Base-by-base conservation (phyloP, 2,113 vertebrate species). In the Larimichthys crocea region DNA sequence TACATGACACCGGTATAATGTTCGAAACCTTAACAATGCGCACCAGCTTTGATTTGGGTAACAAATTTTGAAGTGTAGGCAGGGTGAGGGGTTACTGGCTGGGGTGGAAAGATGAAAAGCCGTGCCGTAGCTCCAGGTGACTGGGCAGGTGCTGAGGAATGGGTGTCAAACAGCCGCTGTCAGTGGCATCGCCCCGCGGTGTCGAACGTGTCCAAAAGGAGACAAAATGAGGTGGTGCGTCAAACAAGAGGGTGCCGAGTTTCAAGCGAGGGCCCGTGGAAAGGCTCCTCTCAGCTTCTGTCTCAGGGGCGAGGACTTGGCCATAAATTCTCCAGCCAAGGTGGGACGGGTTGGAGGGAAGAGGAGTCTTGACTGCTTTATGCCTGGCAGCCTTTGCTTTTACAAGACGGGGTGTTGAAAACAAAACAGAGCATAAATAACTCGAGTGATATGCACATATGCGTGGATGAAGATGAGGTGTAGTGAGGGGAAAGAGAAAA, bases 1-100 rank as follows among this genome's bases (percentile, higher is more conserved):
- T 91, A 86, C 90, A 83, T 93, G 91, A 93, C 93, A 92, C 81
- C 0, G 89, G 92, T 92, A 70, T 94, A 92, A 88, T 89, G 91
- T 93, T 92, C 83, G 56, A 76, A 40, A 82, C 74, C 76, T 6
- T 35, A 80, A 93, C 89, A 91, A 91, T 85, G 91, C 46, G 8
- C 79, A 2, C 72, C 76, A 78, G 80, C 90, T 94, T 94, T 94
- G 91, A 94, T 93, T 94, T 89, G 85, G 86, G 83, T 69, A 77
- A 83, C 86, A 76, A 62, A 87, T 92, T 88, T 78, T 88, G 74
- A 86, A 90, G 80, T 50, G 84, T 20, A 64, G 63, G 76, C 42
- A 16, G 17, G 6, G 59, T 55, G 55, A 78, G 56, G 55, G 71
- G 71, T 60, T 50, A 68, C 53, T n/a, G 79, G 46, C 62, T 40